Base-by-base conservation (phyloP, 2,113 vertebrate species). In the Eublepharis macularius region DNA sequence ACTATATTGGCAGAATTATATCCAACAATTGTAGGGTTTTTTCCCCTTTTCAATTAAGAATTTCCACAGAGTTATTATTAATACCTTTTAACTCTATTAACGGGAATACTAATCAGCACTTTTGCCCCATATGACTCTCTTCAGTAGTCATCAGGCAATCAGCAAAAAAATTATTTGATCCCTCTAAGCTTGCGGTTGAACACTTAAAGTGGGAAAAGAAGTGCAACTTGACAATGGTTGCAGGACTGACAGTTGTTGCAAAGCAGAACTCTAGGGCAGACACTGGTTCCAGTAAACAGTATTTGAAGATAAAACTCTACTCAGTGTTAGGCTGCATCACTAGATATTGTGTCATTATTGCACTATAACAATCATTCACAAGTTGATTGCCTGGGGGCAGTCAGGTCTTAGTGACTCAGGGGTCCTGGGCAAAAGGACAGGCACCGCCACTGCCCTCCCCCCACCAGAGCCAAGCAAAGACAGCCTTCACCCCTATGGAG, bases 31-130 rank as follows among this genome's bases (percentile, higher is more conserved):
- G 57, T 17, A 70, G 63, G 43, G 7, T 43, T 16, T 80, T 63
- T 49, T 6, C 16, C 26, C 34, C 7, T 36, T 72, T 82, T 82
- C 73, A 82, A 82, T 73, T 73, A 73, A 72, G 47, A 73, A 82
- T 82, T 57, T 34, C n/a, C 45, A 57, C 36, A 4, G 43, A 82
- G 36, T 82, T 82, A 57, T 57, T 43, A 57, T 73, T 73, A 82
- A 82, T 82, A 73, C 80, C 49, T 73, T 82, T 73, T 68, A 26
- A 36, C 36, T 82, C 24, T 73, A 21, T 82, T 73, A 73, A 24
- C 21, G 32, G 49, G 68, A 82, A 82, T 82, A 73, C 34, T 73
- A 57, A 82, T 82, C 34, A 41, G 68, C 34, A 72, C 69, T 16
- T 54, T 49, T 72, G 68, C 34, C 68, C 73, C 82, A 68, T 24